Evolutionary conservation across 2,113 vertebrate genomes (phyloP).

Genomic region (Felis chaus): DNA sequence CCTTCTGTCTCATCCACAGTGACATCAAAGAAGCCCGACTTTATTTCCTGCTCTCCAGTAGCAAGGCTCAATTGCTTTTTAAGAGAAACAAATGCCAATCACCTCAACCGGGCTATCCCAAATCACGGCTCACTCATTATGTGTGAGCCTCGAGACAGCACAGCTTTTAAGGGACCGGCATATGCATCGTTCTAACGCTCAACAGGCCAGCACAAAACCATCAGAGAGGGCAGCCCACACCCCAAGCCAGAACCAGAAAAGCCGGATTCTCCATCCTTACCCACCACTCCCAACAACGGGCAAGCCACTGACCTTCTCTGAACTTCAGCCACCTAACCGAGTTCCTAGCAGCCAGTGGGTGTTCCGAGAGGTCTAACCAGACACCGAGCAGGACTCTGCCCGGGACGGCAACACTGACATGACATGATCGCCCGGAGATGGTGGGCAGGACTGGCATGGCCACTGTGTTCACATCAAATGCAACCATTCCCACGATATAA

Average conservation of each 20-base stretch:
- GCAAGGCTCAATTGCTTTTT: not conserved
- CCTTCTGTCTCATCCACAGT: not conserved
- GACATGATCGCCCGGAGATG: accelerated
- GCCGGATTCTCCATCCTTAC: no score
- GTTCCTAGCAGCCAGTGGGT: not conserved
- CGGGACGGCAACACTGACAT: accelerated
- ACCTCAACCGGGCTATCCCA: accelerated
- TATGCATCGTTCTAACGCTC: no score
- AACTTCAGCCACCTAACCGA: not conserved
- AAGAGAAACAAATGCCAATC: not conserved
- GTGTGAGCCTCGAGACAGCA: not conserved
- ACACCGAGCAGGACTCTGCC: accelerated
- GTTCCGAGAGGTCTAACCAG: accelerated
- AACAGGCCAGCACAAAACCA: accelerated
- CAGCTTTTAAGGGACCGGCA: not conserved
- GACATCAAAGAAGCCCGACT: not conserved
- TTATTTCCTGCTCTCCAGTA: not conserved
- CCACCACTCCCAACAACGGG: not conserved
- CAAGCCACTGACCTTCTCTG: not conserved
- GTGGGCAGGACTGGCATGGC: accelerated
- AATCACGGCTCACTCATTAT: not conserved
- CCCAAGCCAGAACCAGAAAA: not conserved
- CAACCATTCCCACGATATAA: accelerated
- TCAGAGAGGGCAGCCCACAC: not conserved
- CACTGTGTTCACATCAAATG: not conserved